phyloP scores from a whole-genome alignment of 2,113 vertebrate species.

The Neoarius graeffei region DNA sequence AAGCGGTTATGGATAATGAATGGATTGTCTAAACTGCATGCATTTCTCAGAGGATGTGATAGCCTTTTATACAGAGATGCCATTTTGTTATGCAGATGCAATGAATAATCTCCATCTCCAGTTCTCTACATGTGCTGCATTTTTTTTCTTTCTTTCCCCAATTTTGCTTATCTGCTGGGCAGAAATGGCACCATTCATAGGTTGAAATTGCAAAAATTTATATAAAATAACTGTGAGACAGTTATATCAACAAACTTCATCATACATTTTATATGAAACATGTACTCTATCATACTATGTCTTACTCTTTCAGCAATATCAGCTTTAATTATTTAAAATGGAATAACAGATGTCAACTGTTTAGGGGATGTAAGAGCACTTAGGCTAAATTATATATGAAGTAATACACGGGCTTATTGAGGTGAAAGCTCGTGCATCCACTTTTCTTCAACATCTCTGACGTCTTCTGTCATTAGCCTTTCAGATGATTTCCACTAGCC shows the following conservation, averaged over 20 bases:
- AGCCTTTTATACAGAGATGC: background rate
- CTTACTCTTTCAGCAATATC: background rate
- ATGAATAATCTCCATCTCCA: background rate
- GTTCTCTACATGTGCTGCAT: background rate
- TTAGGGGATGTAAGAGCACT: background rate
- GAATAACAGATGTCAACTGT: background rate
- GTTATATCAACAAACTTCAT: background rate
- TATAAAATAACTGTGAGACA: background rate
- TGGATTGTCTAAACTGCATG: too few species aligned
- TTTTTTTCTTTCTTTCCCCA: background rate
- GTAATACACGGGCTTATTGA: background rate
- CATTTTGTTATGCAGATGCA: background rate
- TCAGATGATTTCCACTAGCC: conserved; percentile 2
- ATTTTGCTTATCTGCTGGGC: background rate
- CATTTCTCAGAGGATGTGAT: background rate
- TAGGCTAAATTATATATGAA: background rate
- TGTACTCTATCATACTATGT: background rate
- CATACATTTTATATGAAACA: background rate
- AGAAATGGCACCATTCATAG: background rate
- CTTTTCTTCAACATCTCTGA: background rate
- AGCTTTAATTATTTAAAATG: background rate
- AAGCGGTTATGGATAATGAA: too few species aligned
- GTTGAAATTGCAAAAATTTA: background rate
- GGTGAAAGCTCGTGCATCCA: background rate
- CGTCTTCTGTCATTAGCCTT: background rate